These are phyloP conservation scores for Macrosiphum euphorbiae DNA, from an alignment of 2,888 invertebrate genomes.

Conservation along the genomic window DNA sequence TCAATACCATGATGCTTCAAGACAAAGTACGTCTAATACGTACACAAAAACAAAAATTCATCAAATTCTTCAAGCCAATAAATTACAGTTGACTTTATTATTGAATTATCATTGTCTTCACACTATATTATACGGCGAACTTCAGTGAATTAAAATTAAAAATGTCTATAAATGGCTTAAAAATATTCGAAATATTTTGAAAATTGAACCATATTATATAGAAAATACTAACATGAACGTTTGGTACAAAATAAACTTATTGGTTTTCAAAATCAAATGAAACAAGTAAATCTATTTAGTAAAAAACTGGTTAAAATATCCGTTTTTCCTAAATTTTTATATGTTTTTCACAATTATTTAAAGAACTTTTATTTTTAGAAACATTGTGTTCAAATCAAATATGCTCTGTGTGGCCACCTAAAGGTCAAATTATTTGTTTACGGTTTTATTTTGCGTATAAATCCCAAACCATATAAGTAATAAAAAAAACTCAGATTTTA, in stretches of 20 bases:
- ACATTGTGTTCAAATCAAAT: background rate
- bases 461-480: background rate
- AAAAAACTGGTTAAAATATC: too few relatives aligned
- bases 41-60: background rate
- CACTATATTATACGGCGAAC: rapidly evolving
- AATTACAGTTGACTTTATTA: background rate
- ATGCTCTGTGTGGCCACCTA: background rate
- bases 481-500: background rate
- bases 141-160: background rate
- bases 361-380: background rate
- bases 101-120: background rate
- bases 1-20: background rate
- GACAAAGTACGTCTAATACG: background rate
- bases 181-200: background rate
- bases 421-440: background rate
- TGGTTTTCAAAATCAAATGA: too few relatives aligned
- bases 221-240: too few relatives aligned
- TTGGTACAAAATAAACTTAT: too few relatives aligned
- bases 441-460: background rate
- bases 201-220: background rate
- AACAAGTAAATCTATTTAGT: too few relatives aligned
- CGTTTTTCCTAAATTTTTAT: too few relatives aligned
- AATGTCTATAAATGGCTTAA: background rate
- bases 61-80: background rate
- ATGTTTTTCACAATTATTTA: too few relatives aligned